phyloP scores from a whole-genome alignment of 2,113 vertebrate species.

The Sakesphorus luctuosus region DNA sequence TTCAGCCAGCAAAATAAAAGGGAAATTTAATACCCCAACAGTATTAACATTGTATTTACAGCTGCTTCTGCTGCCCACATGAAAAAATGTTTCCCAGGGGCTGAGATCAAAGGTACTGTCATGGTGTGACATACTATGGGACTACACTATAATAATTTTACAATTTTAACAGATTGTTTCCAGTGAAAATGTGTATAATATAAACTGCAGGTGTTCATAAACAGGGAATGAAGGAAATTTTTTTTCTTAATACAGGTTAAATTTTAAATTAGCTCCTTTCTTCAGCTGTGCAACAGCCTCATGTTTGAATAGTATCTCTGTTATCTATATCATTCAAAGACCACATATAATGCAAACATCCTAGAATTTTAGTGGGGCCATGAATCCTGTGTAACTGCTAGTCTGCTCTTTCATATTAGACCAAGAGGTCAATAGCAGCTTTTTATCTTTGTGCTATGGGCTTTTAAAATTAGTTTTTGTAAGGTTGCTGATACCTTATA shows the following conservation, averaged over 20 bases:
- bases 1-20: conserved; percentile 65
- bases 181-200: conserved; percentile 53
- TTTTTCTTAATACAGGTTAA: neutral
- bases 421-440: neutral
- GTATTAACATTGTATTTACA: conserved; percentile 76
- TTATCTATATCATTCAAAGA: neutral
- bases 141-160: conserved; percentile 71
- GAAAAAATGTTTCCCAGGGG: conserved; percentile 69
- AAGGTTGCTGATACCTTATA: neutral
- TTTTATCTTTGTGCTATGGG: neutral
- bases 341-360: neutral
- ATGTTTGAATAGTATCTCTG: neutral
- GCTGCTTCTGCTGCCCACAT: conserved; percentile 71
- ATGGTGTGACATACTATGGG: conserved; percentile 46
- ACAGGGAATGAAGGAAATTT: neutral
- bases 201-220: conserved; percentile 72
- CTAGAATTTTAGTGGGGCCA: neutral
- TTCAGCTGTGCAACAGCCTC: neutral
- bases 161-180: conserved; percentile 70
- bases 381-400: neutral
- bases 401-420: neutral
- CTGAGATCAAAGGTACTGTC: conserved; percentile 74
- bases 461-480: neutral
- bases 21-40: conserved; percentile 69
- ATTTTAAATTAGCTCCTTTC: conserved; percentile 36